Conservation (phyloP, 2,888 invertebrate species). For the Tachystola acroxantha region DNA sequence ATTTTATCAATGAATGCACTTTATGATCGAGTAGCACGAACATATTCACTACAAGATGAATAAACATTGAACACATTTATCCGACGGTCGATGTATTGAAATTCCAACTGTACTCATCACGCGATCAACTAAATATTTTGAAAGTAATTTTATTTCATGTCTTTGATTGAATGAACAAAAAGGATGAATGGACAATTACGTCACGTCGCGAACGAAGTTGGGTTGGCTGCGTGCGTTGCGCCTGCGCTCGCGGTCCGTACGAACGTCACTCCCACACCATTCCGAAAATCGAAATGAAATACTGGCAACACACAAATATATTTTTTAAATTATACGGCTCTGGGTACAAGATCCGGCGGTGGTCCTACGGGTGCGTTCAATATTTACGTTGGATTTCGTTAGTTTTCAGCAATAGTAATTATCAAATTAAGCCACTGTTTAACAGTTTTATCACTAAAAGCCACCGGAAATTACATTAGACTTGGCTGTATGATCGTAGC, state of each 20-base stretch:
- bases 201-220: conserved; percentile 71
- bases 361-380: too few relatives aligned
- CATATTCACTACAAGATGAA: conserved; percentile 10
- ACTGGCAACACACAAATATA: conserved; percentile 4
- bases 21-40: conserved; percentile 30
- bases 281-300: conserved; percentile 15
- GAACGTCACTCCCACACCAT: conserved; percentile 10
- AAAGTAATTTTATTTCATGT: conserved; percentile 40
- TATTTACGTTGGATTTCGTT: too few relatives aligned
- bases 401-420: too few relatives aligned
- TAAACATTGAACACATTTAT: conserved; percentile 3
- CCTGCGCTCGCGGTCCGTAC: conserved; percentile 65
- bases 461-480: too few relatives aligned
- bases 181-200: conserved; percentile 77
- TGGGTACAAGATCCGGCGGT: too few relatives aligned
- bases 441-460: too few relatives aligned
- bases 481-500: too few relatives aligned
- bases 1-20: conserved; percentile 68
- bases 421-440: too few relatives aligned
- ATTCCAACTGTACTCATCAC: conserved; percentile 29
- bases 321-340: too few relatives aligned
- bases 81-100: neutral
- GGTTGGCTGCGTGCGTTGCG: too few relatives aligned
- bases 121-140: conserved; percentile 54
- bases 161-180: conserved; percentile 74